These are phyloP conservation scores for Cyanoramphus novaezelandiae DNA, from an alignment of 2,113 vertebrate genomes.

Conservation along the genomic window DNA sequence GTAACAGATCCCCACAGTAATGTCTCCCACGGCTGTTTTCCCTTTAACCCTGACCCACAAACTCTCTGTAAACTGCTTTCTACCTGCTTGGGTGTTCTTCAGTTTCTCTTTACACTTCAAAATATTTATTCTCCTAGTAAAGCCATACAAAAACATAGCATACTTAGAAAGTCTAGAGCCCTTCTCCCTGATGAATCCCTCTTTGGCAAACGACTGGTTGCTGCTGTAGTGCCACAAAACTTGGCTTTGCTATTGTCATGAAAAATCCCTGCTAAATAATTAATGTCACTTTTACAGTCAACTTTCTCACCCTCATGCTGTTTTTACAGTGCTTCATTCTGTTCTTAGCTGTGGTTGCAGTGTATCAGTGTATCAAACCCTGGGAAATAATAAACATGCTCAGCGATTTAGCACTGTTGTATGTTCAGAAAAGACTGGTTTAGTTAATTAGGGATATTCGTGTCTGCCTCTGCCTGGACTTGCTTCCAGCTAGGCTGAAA, in stretches of 20 bases:
- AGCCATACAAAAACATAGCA: not conserved
- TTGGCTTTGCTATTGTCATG: not conserved
- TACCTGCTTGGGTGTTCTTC: not conserved
- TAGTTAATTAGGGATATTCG: not conserved
- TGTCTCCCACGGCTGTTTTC: too few species aligned
- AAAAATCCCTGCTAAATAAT: not conserved
- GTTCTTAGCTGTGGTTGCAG: not conserved
- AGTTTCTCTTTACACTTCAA: not conserved
- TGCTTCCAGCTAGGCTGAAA: constrained; percentile 3
- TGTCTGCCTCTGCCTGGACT: not conserved
- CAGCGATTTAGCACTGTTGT: not conserved
- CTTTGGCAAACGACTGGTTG: not conserved
- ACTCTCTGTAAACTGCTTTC: not conserved
- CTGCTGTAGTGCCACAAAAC: not conserved
- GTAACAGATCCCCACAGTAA: too few species aligned
- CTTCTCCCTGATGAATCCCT: not conserved
- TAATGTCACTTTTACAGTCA: not conserved
- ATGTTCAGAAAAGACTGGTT: not conserved
- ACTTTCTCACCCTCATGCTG: not conserved
- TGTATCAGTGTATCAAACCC: not conserved
- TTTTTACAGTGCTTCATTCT: not conserved
- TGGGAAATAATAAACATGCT: not conserved
- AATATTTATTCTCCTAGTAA: not conserved
- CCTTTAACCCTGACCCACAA: too few species aligned
- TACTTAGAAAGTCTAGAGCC: not conserved